Conservation (phyloP, 2,888 invertebrate genomes). For the Calliscelio sp. region DNA sequence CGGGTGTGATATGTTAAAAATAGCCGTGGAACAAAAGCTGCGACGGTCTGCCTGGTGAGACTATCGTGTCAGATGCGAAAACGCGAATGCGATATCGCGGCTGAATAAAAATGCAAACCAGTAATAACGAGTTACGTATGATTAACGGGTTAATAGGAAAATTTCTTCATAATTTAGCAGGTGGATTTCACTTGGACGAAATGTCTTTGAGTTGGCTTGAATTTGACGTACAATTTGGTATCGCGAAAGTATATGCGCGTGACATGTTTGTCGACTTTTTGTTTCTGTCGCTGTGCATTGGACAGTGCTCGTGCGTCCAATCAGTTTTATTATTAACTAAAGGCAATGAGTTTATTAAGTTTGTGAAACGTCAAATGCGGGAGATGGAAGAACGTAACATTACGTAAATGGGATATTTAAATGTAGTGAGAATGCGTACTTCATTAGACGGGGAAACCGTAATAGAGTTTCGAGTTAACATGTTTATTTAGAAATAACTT, state of each 20-base stretch:
- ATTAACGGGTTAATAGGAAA: slow-evolving; percentile 45
- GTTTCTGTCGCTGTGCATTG: not conserved
- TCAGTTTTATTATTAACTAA: slow-evolving; percentile 34
- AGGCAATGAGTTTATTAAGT: slow-evolving; percentile 25
- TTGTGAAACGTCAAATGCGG: not conserved
- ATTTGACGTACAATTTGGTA: slow-evolving; percentile 56
- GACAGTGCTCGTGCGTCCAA: not conserved
- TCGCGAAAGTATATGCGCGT: slow-evolving; percentile 41
- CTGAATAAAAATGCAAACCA: slow-evolving; percentile 42
- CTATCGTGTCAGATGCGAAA: too few species aligned
- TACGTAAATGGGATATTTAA: slow-evolving; percentile 41
- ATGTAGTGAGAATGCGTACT: slow-evolving; percentile 25
- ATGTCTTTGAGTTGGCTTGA: slow-evolving; percentile 29
- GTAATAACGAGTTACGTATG: slow-evolving; percentile 47
- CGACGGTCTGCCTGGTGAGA: too few species aligned
- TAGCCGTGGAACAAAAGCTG: too few species aligned
- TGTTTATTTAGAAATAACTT: slow-evolving; percentile 20
- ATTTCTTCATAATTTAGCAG: slow-evolving; percentile 51
- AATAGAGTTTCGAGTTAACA: slow-evolving; percentile 1
- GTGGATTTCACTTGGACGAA: slow-evolving; percentile 58
- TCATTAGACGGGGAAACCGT: slow-evolving; percentile 23
- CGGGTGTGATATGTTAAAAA: not conserved
- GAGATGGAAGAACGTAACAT: slow-evolving; percentile 5
- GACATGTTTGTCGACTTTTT: not conserved
- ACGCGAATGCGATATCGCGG: slow-evolving; percentile 4